A percentile compares a stretch with the other conserved stretches of the same genome.
Conservation (phyloP, 2,113 vertebrate species). For the Piprites chloris region DNA sequence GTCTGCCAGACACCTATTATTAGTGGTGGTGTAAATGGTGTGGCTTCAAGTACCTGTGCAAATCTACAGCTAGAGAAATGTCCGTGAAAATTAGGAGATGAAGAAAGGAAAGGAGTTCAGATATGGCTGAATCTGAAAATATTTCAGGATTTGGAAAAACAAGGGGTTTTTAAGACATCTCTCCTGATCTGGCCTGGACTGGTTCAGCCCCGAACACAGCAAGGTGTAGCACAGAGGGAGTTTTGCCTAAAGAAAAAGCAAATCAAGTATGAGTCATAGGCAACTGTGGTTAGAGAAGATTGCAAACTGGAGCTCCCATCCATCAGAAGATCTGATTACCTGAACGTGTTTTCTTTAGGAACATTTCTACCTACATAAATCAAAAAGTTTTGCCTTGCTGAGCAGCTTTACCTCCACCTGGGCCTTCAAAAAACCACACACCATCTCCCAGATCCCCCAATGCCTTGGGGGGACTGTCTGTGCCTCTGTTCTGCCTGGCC, state of each 20-base stretch:
- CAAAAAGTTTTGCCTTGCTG: not conserved
- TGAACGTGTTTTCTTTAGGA: not conserved
- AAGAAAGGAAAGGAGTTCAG: not conserved
- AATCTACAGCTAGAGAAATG: not conserved
- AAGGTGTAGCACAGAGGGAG: not conserved
- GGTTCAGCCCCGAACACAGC: not conserved
- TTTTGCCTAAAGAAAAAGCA: not conserved
- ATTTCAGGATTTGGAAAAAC: not conserved
- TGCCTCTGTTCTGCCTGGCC: not conserved
- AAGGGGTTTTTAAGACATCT: not conserved
- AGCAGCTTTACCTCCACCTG: not conserved
- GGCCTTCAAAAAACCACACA: not conserved
- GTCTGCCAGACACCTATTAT: not conserved
- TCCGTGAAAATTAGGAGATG: not conserved
- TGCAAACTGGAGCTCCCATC: not conserved
- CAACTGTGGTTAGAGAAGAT: not conserved
- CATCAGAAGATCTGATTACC: constrained; percentile 8
- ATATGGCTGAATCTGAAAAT: not conserved
- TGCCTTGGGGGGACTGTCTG: not conserved
- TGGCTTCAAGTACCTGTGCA: not conserved
- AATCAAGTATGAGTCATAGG: not conserved
- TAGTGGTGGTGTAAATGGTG: too few relatives aligned
- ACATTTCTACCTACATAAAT: not conserved
- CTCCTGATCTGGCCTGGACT: not conserved
- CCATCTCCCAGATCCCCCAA: not conserved